Evolutionary conservation across 2,888 invertebrate genomes (phyloP).

Genomic region (Bruchidius siliquastri): DNA sequence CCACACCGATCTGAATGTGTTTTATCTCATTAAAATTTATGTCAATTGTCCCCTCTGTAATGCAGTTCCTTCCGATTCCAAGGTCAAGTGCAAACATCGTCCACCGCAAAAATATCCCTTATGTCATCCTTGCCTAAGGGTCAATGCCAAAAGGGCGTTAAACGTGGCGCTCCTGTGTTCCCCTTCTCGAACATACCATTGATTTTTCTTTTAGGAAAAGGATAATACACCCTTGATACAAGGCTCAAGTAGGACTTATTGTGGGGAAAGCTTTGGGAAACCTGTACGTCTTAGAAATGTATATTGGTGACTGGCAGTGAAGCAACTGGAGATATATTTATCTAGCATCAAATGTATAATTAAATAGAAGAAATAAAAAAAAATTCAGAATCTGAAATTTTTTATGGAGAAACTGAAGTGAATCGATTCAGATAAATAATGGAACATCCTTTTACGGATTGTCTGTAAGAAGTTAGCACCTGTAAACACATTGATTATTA

Average conservation of each 20-base stretch:
- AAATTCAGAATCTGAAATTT: too few species aligned
- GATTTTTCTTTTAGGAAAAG: background rate
- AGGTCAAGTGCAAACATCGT: background rate
- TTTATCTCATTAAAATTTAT: background rate
- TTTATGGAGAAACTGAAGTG: too few species aligned
- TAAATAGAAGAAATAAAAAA: too few species aligned
- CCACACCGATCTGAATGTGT: background rate
- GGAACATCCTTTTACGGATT: too few species aligned
- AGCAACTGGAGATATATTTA: too few species aligned
- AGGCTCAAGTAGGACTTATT: background rate
- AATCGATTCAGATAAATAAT: too few species aligned
- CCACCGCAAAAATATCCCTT: constrained; percentile 8
- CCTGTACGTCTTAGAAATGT: background rate
- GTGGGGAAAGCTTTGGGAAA: background rate
- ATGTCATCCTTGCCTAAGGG: constrained; percentile 9
- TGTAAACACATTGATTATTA: too few species aligned
- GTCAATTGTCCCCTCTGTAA: background rate
- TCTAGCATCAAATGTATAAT: too few species aligned
- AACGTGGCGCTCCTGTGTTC: background rate
- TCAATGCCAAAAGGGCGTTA: background rate
- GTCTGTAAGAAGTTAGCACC: too few species aligned
- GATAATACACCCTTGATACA: background rate
- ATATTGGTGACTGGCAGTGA: too few species aligned
- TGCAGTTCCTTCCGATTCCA: background rate
- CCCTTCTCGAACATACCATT: background rate